These are phyloP conservation scores for Netelia virgata DNA, from an alignment of 2,888 invertebrate genomes.

Conservation along the genomic window DNA sequence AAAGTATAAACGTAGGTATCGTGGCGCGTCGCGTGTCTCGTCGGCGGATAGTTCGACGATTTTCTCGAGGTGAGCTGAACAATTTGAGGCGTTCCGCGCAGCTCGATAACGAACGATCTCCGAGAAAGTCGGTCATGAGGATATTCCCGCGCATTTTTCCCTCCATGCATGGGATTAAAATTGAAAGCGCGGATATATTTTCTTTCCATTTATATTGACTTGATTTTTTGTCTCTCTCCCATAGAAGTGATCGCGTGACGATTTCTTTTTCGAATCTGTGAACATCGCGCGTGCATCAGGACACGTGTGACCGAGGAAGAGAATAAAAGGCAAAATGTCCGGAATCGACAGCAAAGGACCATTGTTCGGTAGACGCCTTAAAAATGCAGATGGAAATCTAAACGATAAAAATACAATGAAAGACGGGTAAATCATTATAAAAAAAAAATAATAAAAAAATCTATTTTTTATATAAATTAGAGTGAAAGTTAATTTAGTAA, in stretches of 20 bases:
- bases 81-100: background rate
- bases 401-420: conserved; percentile 48
- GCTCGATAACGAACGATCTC: background rate
- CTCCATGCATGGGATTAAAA: too few relatives aligned
- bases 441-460: background rate
- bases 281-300: background rate
- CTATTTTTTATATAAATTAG: background rate
- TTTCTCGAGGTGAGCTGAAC: background rate
- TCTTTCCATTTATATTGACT: background rate
- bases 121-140: background rate
- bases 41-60: conserved; percentile 1
- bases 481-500: background rate
- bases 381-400: conserved; percentile 18
- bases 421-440: conserved; percentile 47
- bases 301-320: background rate
- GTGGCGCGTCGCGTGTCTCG: background rate
- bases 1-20: background rate
- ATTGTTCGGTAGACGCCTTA: conserved; percentile 5
- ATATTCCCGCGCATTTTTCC: background rate
- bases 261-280: background rate
- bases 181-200: background rate
- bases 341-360: conserved; percentile 35
- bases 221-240: background rate
- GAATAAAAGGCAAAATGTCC: conserved; percentile 41
- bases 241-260: background rate